Evolutionary conservation across 1,140 invertebrate genomes (phyloP), one percentile per base, ranked within the genome.

Genomic region (Tetraneura akinire): DNA sequence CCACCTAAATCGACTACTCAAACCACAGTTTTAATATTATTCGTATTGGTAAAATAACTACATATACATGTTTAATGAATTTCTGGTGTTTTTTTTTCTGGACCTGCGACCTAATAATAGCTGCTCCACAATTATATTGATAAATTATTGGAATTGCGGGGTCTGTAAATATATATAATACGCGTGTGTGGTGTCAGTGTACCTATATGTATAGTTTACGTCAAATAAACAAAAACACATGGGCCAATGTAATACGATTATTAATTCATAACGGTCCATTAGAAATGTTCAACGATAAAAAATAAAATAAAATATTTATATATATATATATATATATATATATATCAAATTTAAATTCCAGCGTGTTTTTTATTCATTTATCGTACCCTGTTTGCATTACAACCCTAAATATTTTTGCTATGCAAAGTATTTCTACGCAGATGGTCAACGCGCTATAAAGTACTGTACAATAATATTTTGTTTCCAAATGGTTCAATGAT

Each of bases 161-260:
- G 49, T 16, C 13, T 57, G 71, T 10, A 10, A 37, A 57, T 57
- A 13, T 42, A 37, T n/a, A 51, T n/a, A n/a, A n/a, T n/a, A 37
- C 32, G 32, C 32, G 32, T 8, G 32, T 8, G 32, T 37, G 32
- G n/a, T 73, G 42, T 13, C n/a, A 21, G 13, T 23, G 32, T n/a
- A n/a, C n/a, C n/a, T n/a, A n/a, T n/a, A n/a, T 42, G 5, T 57
- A 26, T 57, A 76, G 37, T 76, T 37, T 76, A 53, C 51, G 71
- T 76, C 49, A 76, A 76, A 76, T 76, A 76, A 76, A 76, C 71
- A 76, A 55, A 32, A 76, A 53, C 71, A 76, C 51, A 37, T 21
- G 32, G 32, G 21, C 51, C 53, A 55, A 37, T 32, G 71, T 76
- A 76, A 76, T 76, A 26, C 71, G 51, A 76, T 76, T n/a, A n/a